Base-by-base conservation (phyloP, 2,888 invertebrate species). In the Cantharis rufa region DNA sequence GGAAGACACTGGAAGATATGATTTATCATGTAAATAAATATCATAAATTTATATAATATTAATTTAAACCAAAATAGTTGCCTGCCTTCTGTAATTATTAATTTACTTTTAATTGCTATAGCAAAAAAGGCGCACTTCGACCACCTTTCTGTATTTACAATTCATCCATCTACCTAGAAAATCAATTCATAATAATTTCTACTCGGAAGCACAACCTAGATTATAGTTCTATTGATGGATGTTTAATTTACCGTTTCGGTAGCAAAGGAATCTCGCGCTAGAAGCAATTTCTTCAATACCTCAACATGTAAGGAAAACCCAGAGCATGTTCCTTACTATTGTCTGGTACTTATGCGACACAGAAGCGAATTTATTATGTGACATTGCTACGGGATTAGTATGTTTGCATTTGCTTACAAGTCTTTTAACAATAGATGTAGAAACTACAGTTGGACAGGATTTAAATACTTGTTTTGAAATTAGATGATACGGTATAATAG, bases 241-340 rank as follows among this genome's bases (percentile, higher is more conserved):
- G 85, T 86, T 86, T 84, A 86, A 86, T 86, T 86, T 85, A 85
- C 84, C 85, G 84, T 83, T 79, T 76, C 80, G 81, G 81, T 80
- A 78, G 78, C 74, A 69, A 27, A 71, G 76, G 69, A 71, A 78
- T 75, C 75, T 77, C 77, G 81, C 82, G 81, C 83, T 83, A 80
- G 83, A 81, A 76, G 81, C 80, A 74, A 76, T 77, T 80, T 78
- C 73, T 80, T 76, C 78, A 77, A 80, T 81, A 69, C 76, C 78
- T 72, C 70, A 68, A 66, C 68, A 72, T 72, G 77, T 74, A 70
- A 75, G 72, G 48, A 70, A 69, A 63, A 62, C 74, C 80, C 75
- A 69, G 79, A 83, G 83, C 84, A 84, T 83, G 84, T 83, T 84
- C 81, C 78, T 81, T 28, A 70, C 80, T 74, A 84, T 85, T 85